Evolutionary conservation across 1,140 invertebrate genomes (phyloP).

Genomic region (Pentalonia nigronervosa): DNA sequence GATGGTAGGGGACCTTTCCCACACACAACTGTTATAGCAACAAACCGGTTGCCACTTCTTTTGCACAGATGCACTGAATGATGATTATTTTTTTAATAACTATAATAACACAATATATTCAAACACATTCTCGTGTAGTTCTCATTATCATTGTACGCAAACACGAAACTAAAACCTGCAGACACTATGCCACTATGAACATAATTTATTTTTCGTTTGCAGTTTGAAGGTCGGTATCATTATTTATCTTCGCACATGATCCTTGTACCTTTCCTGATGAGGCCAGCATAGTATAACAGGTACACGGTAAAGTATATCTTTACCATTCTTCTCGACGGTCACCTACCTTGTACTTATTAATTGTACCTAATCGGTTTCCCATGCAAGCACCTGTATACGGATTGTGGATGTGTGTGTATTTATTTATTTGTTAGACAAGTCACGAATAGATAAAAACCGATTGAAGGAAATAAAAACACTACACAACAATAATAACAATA

Average conservation of each 20-base stretch:
- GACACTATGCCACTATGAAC: neutral
- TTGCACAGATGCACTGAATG: too few relatives aligned
- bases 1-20: neutral
- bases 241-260: neutral
- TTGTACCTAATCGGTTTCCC: neutral
- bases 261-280: neutral
- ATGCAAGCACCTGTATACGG: too few relatives aligned
- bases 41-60: neutral
- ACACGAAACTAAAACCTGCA: neutral
- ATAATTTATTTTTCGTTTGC: neutral
- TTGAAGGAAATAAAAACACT: neutral
- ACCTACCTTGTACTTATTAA: neutral
- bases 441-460: neutral
- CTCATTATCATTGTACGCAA: neutral
- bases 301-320: neutral
- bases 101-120: too few relatives aligned
- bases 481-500: neutral
- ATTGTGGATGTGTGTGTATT: neutral
- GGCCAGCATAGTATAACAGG: neutral
- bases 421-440: neutral
- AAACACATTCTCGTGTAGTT: neutral
- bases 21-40: neutral
- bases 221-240: neutral
- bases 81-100: too few relatives aligned
- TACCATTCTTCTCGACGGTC: neutral